Evolutionary conservation across 2,797 vertebrate species (phyloP).

Genomic region (Acridotheres tristis): DNA sequence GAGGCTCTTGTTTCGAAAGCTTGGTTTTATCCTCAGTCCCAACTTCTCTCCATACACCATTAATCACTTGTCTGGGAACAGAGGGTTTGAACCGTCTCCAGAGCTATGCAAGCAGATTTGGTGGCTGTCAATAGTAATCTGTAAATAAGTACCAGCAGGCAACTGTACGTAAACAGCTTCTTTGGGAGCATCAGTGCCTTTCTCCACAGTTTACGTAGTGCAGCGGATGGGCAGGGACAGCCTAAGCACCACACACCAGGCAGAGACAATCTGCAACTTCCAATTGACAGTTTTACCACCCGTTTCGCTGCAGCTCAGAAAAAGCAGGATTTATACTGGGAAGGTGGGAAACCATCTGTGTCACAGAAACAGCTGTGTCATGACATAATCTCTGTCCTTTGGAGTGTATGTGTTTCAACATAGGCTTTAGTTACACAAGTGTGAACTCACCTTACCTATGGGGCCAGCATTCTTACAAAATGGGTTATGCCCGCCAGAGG

Average conservation of each 20-base stretch:
- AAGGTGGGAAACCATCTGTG: conserved; percentile 2
- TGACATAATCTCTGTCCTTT: conserved; percentile 33
- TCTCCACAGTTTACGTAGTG: not conserved
- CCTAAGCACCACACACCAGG: not conserved
- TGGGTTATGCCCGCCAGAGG: not conserved
- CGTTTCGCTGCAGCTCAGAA: not conserved
- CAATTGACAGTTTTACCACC: not conserved
- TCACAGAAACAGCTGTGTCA: not conserved
- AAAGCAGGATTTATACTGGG: not conserved
- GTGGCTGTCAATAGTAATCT: conserved; percentile 44
- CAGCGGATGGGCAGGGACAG: not conserved
- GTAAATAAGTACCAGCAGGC: conserved; percentile 67
- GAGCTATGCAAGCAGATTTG: conserved; percentile 43
- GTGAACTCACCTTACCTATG: not conserved
- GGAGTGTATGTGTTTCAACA: not conserved
- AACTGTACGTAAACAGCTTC: conserved; percentile 62
- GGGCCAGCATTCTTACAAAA: not conserved
- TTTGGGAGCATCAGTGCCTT: not conserved
- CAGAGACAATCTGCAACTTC: not conserved
- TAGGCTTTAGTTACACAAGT: not conserved
- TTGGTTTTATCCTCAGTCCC: not conserved
- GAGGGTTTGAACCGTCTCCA: conserved; percentile 40
- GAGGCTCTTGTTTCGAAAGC: conserved; percentile 67
- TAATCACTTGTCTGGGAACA: conserved; percentile 46
- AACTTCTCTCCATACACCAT: conserved; percentile 13